Conservation (phyloP, 1,140 invertebrate genomes). For the Penaeus vannamei region DNA sequence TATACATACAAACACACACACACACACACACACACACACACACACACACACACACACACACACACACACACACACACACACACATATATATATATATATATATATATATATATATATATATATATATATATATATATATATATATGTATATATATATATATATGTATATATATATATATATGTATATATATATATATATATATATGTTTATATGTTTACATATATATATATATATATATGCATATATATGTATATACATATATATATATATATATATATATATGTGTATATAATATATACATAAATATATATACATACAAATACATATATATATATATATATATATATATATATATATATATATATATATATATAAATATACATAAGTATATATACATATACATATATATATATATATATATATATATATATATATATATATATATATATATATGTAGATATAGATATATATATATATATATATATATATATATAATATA, state of each 20-base stretch:
- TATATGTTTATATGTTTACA: slow-evolving; percentile 4
- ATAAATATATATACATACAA: not conserved
- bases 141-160: not conserved
- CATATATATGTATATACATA: not conserved
- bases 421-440: not conserved
- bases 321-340: not conserved
- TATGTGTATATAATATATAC: not conserved
- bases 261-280: slow-evolving; percentile 8
- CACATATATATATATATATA: not conserved
- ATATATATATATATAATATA: not conserved
- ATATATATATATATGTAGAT: not conserved
- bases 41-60: not conserved
- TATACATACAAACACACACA: too few species aligned
- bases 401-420: not conserved
- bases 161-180: slow-evolving; percentile 7
- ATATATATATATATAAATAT: not conserved
- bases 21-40: too few species aligned
- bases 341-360: not conserved
- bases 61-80: not conserved
- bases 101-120: not conserved
- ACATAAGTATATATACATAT: not conserved
- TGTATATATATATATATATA: slow-evolving; percentile 12
- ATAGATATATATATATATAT: not conserved
- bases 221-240: slow-evolving; percentile 2
- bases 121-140: not conserved